Percentiles rank a stretch among this genome's conserved stretches.
These are phyloP conservation scores for Aethina tumida DNA, from an alignment of 1,140 invertebrate genomes.

Conservation along the genomic window DNA sequence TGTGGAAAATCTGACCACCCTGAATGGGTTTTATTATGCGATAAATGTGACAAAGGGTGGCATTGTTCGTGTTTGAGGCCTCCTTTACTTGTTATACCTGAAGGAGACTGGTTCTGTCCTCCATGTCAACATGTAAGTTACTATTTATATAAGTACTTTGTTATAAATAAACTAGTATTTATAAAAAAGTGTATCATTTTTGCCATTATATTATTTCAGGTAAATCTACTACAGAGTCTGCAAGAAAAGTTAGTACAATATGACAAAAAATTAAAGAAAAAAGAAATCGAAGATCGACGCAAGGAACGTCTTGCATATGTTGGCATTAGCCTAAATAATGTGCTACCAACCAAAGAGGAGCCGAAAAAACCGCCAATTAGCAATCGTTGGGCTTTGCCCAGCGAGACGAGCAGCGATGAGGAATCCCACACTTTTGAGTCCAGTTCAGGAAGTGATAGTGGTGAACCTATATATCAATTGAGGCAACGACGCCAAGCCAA, in stretches of 20 bases:
- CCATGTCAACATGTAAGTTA: slow-evolving; percentile 76
- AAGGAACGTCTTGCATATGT: slow-evolving; percentile 66
- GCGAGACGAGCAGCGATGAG: slow-evolving; percentile 7
- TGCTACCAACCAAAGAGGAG: slow-evolving; percentile 41
- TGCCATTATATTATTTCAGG: slow-evolving; percentile 41
- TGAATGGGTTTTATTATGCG: slow-evolving; percentile 92
- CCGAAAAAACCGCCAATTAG: slow-evolving; percentile 29
- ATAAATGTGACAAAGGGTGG: slow-evolving; percentile 89
- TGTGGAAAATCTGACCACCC: slow-evolving; percentile 86
- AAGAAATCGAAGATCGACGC: slow-evolving; percentile 50
- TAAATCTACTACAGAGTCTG: slow-evolving; percentile 57
- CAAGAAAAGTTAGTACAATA: slow-evolving; percentile 50
- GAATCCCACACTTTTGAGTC: slow-evolving; percentile 28
- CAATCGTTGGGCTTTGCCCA: slow-evolving; percentile 27
- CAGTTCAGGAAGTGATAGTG: slow-evolving; percentile 30
- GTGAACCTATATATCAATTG: slow-evolving; percentile 73
- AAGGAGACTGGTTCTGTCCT: slow-evolving; percentile 96
- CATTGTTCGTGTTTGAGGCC: slow-evolving; percentile 90
- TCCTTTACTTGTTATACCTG: slow-evolving; percentile 83
- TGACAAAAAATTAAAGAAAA: slow-evolving; percentile 50
- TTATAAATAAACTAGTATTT: neutral
- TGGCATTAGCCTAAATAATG: slow-evolving; percentile 68
- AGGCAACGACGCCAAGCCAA: slow-evolving; percentile 64
- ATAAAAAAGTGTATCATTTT: neutral
- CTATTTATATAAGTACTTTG: neutral